Percentiles rank a stretch among this genome's conserved stretches.
Evolutionary conservation across 2,888 invertebrate species (phyloP).

Genomic region (Coenonympha glycerion): DNA sequence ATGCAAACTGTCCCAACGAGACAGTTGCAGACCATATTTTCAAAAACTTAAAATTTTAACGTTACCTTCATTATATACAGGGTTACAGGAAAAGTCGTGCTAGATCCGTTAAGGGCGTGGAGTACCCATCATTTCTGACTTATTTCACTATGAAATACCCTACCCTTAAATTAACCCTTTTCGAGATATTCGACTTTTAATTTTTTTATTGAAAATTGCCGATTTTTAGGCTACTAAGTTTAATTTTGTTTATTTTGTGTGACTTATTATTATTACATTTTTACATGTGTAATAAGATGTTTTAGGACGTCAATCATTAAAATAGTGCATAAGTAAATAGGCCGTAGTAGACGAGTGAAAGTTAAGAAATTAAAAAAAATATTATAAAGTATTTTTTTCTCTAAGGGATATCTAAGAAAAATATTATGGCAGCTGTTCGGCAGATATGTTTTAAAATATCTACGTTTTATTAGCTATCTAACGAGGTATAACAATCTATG

Average conservation of each 20-base stretch:
- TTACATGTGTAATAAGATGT: not conserved
- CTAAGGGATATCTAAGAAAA: not conserved
- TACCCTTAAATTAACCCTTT: no score
- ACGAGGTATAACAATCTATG: not conserved
- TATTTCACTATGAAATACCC: no score
- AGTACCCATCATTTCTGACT: no score
- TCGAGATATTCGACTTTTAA: no score
- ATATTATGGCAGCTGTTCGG: not conserved
- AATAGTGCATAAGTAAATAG: not conserved
- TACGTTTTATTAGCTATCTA: not conserved
- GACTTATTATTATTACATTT: not conserved
- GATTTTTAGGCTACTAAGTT: not conserved
- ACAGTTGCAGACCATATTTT: no score
- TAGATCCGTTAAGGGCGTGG: no score
- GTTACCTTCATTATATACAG: no score
- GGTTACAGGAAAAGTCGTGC: no score
- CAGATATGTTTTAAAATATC: not conserved
- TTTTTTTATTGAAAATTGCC: no score
- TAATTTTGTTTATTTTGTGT: not conserved
- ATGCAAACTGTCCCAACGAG: no score
- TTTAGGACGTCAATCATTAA: not conserved
- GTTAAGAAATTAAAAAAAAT: not conserved
- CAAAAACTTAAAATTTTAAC: no score
- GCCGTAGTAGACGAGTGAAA: not conserved
- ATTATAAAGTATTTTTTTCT: not conserved